phyloP scores from a whole-genome alignment of 2,888 invertebrate species.

The Pollenia griseotomentosa region DNA sequence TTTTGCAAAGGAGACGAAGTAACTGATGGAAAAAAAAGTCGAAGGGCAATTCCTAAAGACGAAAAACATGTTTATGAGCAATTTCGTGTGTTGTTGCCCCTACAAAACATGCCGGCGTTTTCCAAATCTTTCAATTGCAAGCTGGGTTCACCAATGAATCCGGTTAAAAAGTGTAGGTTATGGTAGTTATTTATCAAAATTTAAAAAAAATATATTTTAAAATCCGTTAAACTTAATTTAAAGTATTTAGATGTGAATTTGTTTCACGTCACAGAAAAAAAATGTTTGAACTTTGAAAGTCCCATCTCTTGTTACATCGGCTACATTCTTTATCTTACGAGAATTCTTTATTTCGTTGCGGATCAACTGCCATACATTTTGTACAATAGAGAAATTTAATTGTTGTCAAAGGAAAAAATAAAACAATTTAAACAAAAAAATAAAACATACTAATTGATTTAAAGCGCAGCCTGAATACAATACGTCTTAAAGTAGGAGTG shows the following conservation, averaged over 20 bases:
- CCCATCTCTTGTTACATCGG: constrained; percentile 42
- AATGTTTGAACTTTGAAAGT: too few species aligned
- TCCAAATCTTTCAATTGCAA: neutral
- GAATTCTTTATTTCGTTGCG: neutral
- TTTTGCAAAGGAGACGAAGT: neutral
- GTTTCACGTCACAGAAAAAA: too few species aligned
- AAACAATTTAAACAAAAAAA: constrained; percentile 43
- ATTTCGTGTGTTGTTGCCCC: neutral
- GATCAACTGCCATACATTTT: constrained; percentile 41
- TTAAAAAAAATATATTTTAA: too few species aligned
- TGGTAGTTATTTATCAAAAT: neutral
- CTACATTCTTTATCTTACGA: constrained; percentile 5
- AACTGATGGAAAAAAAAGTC: neutral
- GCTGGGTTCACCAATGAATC: neutral
- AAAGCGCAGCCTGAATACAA: constrained; percentile 76
- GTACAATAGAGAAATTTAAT: constrained; percentile 9
- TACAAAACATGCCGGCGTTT: neutral
- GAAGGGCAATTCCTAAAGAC: neutral
- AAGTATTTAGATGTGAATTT: too few species aligned
- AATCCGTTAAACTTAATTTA: too few species aligned
- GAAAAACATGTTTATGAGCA: neutral
- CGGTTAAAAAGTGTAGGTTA: neutral
- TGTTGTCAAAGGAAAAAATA: constrained; percentile 4
- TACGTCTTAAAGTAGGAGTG: constrained; percentile 75
- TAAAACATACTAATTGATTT: constrained; percentile 79